Conservation (phyloP, 2,888 invertebrate genomes). For the Ypsolopha scabrella region DNA sequence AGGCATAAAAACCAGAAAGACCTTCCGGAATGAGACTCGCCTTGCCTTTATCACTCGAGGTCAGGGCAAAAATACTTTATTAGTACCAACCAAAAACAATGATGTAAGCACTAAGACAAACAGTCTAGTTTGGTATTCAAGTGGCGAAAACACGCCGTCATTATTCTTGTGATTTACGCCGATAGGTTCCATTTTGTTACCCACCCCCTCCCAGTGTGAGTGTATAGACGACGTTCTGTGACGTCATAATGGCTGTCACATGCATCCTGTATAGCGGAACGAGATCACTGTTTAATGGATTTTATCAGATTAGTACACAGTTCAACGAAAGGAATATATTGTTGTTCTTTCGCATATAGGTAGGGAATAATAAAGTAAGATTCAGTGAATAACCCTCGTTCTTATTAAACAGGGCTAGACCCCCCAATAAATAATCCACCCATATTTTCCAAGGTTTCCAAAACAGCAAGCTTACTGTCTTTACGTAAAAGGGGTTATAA, state of each 20-base stretch:
- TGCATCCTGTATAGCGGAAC: conserved; percentile 32
- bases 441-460: too few species aligned
- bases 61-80: not conserved
- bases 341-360: too few species aligned
- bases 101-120: too few species aligned
- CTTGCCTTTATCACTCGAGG: too few species aligned
- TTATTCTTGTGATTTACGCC: conserved; percentile 22
- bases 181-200: not conserved
- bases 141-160: conserved; percentile 15
- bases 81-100: too few species aligned
- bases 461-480: too few species aligned
- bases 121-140: not conserved
- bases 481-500: not conserved
- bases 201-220: not conserved
- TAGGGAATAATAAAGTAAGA: too few species aligned
- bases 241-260: conserved; percentile 38
- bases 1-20: too few species aligned
- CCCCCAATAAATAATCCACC: too few species aligned
- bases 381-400: too few species aligned
- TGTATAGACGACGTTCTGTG: conserved; percentile 12
- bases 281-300: conserved; percentile 42
- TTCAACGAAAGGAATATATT: not conserved
- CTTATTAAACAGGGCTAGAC: too few species aligned
- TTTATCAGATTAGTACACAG: conserved; percentile 18
- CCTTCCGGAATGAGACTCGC: too few species aligned